These are phyloP conservation scores for Pachypsylla venusta DNA, from an alignment of 1,140 invertebrate species.

Conservation along the genomic window DNA sequence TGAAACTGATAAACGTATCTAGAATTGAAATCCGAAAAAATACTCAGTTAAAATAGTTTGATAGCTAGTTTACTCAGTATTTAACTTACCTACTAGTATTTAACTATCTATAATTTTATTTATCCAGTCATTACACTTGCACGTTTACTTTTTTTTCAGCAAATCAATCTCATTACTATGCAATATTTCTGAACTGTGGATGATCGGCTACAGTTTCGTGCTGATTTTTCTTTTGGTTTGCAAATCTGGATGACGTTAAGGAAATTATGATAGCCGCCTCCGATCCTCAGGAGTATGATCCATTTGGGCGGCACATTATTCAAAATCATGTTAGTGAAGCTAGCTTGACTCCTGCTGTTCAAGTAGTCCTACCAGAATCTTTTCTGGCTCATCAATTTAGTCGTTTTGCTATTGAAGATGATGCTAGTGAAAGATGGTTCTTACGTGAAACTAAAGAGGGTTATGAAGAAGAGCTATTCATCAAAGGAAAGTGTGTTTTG, in stretches of 20 bases:
- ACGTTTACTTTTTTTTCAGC: too few species aligned
- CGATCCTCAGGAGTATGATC: conserved; percentile 74
- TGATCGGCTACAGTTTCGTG: not conserved
- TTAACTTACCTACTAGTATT: too few species aligned
- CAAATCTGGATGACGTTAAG: conserved; percentile 30
- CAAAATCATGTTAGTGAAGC: conserved; percentile 56
- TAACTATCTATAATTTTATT: too few species aligned
- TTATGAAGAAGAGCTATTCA: conserved; percentile 76
- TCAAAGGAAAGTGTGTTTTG: conserved; percentile 65
- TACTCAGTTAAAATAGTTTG: too few species aligned
- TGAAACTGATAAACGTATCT: too few species aligned
- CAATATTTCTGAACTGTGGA: too few species aligned
- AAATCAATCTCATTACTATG: too few species aligned
- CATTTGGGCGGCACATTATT: conserved; percentile 67
- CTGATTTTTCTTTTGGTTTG: conserved; percentile 12
- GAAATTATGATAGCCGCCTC: conserved; percentile 62
- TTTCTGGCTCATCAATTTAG: conserved; percentile 50
- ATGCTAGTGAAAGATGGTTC: conserved; percentile 18
- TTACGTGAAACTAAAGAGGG: conserved; percentile 21
- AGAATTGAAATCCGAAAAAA: too few species aligned
- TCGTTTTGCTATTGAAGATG: conserved; percentile 53
- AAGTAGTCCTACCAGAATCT: conserved; percentile 37
- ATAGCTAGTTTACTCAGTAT: too few species aligned
- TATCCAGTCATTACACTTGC: too few species aligned
- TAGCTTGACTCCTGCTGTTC: conserved; percentile 28